Conservation (phyloP, 2,113 vertebrate species). For the Pavo muticus region DNA sequence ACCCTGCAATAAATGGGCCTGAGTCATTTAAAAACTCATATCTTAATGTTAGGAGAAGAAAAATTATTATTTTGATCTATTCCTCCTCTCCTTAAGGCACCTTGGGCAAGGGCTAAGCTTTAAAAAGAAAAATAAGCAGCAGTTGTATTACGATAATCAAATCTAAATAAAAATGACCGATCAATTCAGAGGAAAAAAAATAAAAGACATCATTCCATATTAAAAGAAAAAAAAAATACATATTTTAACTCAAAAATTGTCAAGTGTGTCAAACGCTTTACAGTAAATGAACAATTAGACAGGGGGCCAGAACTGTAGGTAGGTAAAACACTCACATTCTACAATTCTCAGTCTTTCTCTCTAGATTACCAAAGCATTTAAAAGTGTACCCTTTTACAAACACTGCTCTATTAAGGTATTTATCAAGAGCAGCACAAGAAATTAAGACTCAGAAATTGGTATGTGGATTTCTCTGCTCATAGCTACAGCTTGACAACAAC, state of each 20-base stretch:
- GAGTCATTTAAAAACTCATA: conserved; percentile 48
- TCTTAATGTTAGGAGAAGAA: conserved; percentile 50
- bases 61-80: conserved; percentile 59
- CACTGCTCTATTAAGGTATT: neutral
- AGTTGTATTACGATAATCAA: conserved; percentile 28
- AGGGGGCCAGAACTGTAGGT: neutral
- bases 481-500: neutral
- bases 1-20: conserved; percentile 11
- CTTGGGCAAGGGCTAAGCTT: conserved; percentile 23
- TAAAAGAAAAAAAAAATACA: neutral
- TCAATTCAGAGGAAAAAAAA: conserved; percentile 33
- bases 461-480: neutral
- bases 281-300: conserved; percentile 32
- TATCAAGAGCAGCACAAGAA: conserved; percentile 9
- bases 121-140: conserved; percentile 55
- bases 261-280: conserved; percentile 16
- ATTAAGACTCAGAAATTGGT: neutral
- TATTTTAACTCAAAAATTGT: conserved; percentile 37
- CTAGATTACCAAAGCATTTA: neutral
- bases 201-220: neutral
- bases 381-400: neutral
- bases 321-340: neutral
- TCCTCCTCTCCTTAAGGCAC: conserved; percentile 22
- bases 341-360: neutral
- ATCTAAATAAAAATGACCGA: conserved; percentile 28